Evolutionary conservation across 2,113 vertebrate genomes (phyloP), one percentile per base, ranked within the genome.

Genomic region (Formicarius rufipectus): DNA sequence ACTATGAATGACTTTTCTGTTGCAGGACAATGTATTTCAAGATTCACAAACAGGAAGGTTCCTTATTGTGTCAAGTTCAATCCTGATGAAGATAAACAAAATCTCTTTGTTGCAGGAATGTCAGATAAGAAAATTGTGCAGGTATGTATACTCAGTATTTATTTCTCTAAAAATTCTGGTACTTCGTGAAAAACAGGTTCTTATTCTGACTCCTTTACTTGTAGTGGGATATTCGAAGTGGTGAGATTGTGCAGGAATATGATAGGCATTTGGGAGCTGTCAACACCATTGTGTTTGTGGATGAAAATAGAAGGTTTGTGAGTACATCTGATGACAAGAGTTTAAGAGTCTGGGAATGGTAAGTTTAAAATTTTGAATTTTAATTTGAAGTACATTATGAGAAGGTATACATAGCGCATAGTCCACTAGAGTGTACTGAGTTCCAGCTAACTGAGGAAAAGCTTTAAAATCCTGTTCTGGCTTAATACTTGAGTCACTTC

Each of bases 251-350:
- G 39, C 99, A 99, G 96, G 99, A 99, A 73, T 99, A 99, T 1
- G 99, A 99, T 78, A 98, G 99, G 77, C 99, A 99, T 97, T 98
- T 99, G 96, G 99, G 99, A 62, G 99, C 99, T 55, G 99, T 99
- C 95, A 99, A 99, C 98, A 99, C 99, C 88, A 99, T 99, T 98
- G 99, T 99, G n/a, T 99, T 99, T 81, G 99, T 99, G 64, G 99
- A 99, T 84, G 99, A 99, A 93, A 99, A 99, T n/a, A 98, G 99
- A 12, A 99, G 99, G 55, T 99, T 99, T 85, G 99, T 99, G 96
- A 99, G 99, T 95, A 99, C 99, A 6, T 99, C 99, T 4, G 99
- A 99, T 66, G 99, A 99, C 95, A 99, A 99, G 97, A 99, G 99
- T 93, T 98, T 99, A 62, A 98, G 99, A 82, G 99, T 99, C 81